These are phyloP conservation scores for Potamarius usumacintae DNA, from an alignment of 2,113 vertebrate genomes.

Conservation along the genomic window DNA sequence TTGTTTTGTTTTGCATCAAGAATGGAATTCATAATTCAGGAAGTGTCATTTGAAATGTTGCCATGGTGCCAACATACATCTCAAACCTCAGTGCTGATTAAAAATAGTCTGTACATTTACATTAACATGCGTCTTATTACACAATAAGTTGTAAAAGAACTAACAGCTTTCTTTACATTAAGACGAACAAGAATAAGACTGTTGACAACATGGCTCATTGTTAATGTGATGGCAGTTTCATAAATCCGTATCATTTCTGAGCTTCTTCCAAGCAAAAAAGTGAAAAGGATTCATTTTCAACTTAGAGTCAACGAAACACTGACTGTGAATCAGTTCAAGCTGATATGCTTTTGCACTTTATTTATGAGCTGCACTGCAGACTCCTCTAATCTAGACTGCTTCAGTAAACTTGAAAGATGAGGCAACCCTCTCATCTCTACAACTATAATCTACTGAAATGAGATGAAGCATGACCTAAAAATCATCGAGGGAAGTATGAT, in stretches of 20 bases:
- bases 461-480: constrained; percentile 24
- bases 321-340: neutral
- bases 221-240: neutral
- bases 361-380: neutral
- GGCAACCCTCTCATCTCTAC: neutral
- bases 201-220: neutral
- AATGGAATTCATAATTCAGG: constrained; percentile 17
- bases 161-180: neutral
- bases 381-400: neutral
- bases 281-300: neutral
- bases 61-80: neutral
- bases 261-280: neutral
- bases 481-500: neutral
- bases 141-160: neutral
- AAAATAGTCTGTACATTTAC: neutral
- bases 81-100: neutral
- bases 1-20: neutral
- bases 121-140: neutral
- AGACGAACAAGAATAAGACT: neutral
- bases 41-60: neutral
- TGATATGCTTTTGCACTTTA: neutral
- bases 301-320: neutral
- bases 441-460: constrained; percentile 10
- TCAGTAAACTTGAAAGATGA: constrained; percentile 9
- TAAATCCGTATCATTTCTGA: neutral